Percentiles rank a stretch among this genome's conserved stretches.
These are phyloP conservation scores for Latrodectus hesperus DNA, from an alignment of 2,888 invertebrate species.

Conservation along the genomic window DNA sequence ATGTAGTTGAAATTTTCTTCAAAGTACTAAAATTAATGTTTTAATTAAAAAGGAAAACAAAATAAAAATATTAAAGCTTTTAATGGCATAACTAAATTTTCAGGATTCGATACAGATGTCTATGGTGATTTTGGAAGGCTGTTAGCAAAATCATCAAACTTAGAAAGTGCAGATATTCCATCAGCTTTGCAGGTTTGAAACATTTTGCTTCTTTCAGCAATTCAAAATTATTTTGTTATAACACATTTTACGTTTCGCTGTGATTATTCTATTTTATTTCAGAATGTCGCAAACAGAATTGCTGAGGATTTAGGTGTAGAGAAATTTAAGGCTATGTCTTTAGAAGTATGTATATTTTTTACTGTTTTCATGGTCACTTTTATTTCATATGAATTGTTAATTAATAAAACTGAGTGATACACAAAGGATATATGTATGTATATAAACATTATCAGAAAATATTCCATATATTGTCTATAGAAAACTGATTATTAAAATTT, in stretches of 20 bases:
- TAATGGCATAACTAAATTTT: neutral
- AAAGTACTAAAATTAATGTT: too few species aligned
- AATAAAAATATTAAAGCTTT: neutral
- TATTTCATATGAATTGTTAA: too few species aligned
- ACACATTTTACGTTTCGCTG: neutral
- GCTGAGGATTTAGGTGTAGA: conserved; percentile 75
- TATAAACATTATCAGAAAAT: too few species aligned
- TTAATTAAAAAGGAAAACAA: neutral
- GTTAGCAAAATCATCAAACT: conserved; percentile 5
- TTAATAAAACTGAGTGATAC: too few species aligned
- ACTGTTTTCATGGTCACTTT: too few species aligned
- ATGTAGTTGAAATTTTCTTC: too few species aligned
- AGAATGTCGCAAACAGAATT: conserved; percentile 25
- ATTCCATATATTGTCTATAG: too few species aligned
- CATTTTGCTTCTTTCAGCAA: neutral
- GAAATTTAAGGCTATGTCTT: conserved; percentile 35
- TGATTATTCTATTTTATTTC: conserved; percentile 4
- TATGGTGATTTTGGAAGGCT: conserved; percentile 54
- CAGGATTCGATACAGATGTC: conserved; percentile 47
- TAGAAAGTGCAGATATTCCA: conserved; percentile 11
- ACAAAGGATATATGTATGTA: too few species aligned
- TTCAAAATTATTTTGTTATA: neutral
- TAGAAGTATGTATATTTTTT: conserved; percentile 12
- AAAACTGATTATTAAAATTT: too few species aligned
- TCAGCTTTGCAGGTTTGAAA: neutral